phyloP scores from a whole-genome alignment of 2,797 vertebrate species.

The Pogoniulus pusillus region DNA sequence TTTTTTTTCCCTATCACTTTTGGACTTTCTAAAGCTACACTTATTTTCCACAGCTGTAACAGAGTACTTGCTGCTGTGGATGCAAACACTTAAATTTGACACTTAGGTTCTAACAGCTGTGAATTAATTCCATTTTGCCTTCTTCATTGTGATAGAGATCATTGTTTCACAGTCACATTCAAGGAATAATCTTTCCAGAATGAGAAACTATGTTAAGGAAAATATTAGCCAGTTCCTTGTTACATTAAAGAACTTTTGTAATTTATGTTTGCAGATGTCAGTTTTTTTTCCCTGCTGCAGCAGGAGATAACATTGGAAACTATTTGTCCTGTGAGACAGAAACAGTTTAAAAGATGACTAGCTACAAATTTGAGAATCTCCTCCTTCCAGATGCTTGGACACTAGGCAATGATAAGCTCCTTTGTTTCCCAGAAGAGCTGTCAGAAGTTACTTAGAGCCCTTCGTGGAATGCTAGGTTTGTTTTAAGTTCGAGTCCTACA shows the following conservation, averaged over 20 bases:
- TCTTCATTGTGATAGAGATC: background rate
- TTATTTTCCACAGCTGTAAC: too few species aligned
- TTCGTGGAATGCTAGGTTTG: background rate
- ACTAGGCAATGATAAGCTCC: background rate
- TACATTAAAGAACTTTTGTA: background rate
- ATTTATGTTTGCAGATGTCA: background rate
- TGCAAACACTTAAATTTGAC: background rate
- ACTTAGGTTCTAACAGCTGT: background rate
- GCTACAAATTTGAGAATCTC: background rate
- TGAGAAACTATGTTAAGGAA: background rate
- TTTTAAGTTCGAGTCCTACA: background rate
- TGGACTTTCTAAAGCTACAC: background rate
- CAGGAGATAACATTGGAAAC: background rate
- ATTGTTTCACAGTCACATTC: background rate
- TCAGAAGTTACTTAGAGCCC: background rate
- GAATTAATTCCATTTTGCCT: background rate
- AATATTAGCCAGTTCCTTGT: background rate
- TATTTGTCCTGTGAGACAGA: background rate
- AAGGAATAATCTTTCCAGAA: background rate
- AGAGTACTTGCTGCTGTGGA: background rate
- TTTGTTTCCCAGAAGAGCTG: background rate
- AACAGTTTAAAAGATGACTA: background rate
- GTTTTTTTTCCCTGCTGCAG: conserved; percentile 3
- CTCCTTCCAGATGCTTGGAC: background rate
- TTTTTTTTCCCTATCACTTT: background rate